Evolutionary conservation across 1,140 invertebrate species (phyloP).

Genomic region (Zaprionus camerounensis): DNA sequence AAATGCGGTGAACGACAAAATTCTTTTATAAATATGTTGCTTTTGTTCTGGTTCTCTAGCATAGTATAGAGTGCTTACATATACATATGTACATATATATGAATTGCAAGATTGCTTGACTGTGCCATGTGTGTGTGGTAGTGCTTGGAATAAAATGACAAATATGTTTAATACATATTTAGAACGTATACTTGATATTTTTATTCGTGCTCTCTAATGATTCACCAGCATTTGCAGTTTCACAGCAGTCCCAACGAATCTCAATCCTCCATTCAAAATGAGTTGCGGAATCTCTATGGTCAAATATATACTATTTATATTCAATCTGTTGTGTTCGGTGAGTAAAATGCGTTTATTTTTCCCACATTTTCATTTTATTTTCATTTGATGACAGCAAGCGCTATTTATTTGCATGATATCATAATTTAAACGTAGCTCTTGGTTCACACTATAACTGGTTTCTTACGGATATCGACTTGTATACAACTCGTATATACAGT

Average conservation of each 20-base stretch:
- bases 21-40: slow-evolving; percentile 45
- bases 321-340: slow-evolving; percentile 94
- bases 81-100: slow-evolving; percentile 1
- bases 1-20: slow-evolving; percentile 25
- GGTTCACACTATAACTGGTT: slow-evolving; percentile 31
- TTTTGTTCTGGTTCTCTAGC: slow-evolving; percentile 39
- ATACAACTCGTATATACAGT: slow-evolving; percentile 10
- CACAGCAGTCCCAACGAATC: slow-evolving; percentile 41
- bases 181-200: slow-evolving; percentile 52
- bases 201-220: slow-evolving; percentile 35
- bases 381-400: slow-evolving; percentile 1
- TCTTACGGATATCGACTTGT: slow-evolving; percentile 1
- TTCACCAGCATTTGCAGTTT: slow-evolving; percentile 53
- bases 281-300: slow-evolving; percentile 91
- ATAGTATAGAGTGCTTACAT: background rate
- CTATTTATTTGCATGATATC: slow-evolving; percentile 56
- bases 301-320: slow-evolving; percentile 93
- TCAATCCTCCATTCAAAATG: slow-evolving; percentile 72
- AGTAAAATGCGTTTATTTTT: slow-evolving; percentile 84
- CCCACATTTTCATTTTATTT: background rate
- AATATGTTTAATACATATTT: slow-evolving; percentile 41
- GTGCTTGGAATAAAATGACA: slow-evolving; percentile 56
- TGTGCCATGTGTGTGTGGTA: slow-evolving; percentile 32
- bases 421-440: slow-evolving; percentile 35
- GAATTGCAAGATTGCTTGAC: slow-evolving; percentile 29